Evolutionary conservation across 2,888 invertebrate species (phyloP).

Genomic region (Geophilus truncorum): DNA sequence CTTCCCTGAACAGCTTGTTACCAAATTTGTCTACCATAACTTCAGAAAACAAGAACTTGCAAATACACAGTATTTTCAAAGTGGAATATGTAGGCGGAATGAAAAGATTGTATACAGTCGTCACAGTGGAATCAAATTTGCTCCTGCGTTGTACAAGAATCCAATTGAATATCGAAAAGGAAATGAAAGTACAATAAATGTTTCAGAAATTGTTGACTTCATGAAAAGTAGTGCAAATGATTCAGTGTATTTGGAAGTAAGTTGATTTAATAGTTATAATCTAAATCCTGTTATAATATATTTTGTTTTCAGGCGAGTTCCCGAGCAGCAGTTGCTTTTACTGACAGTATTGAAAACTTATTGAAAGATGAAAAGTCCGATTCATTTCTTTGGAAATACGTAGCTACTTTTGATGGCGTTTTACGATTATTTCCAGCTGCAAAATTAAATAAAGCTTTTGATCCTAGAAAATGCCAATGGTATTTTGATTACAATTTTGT

Average conservation of each 20-base stretch:
- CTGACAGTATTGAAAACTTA: background rate
- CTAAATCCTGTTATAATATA: too few relatives aligned
- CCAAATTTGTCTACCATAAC: background rate
- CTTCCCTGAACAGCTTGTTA: background rate
- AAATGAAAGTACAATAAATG: background rate
- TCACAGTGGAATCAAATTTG: background rate
- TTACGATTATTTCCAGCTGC: background rate
- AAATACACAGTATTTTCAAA: background rate
- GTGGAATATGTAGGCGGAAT: background rate
- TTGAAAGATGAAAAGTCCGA: background rate
- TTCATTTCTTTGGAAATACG: slow-evolving; percentile 14
- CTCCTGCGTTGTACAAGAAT: background rate
- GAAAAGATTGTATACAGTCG: background rate
- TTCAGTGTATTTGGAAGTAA: background rate
- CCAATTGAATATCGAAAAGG: background rate
- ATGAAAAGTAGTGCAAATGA: background rate
- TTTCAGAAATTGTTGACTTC: background rate
- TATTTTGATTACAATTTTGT: too few relatives aligned
- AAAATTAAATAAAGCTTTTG: background rate
- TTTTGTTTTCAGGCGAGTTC: background rate
- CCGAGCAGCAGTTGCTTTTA: background rate
- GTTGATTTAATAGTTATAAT: background rate
- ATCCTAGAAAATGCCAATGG: background rate
- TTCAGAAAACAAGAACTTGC: background rate
- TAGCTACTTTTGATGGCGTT: background rate